Percentiles rank a stretch among this genome's conserved stretches.
Evolutionary conservation across 2,888 invertebrate genomes (phyloP).

Genomic region (Quadroppia sp.): DNA sequence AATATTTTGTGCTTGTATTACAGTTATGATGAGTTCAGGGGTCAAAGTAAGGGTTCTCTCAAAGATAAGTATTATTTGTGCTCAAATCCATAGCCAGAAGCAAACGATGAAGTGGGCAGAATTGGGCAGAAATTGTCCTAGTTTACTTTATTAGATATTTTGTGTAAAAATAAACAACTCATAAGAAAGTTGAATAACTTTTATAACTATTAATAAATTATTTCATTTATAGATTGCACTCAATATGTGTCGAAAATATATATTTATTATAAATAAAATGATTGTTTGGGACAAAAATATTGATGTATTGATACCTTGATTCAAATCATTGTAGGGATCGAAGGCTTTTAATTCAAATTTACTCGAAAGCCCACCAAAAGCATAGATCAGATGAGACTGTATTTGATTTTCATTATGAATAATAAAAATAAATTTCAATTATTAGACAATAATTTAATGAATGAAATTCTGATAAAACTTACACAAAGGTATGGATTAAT

Average conservation of each 20-base stretch:
- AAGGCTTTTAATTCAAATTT: constrained; percentile 86
- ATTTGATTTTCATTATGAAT: neutral
- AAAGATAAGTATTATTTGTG: too few species aligned
- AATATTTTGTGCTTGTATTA: too few species aligned
- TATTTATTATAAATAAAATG: neutral
- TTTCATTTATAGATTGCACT: constrained; percentile 2
- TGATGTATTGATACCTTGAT: constrained; percentile 70
- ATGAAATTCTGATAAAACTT: constrained; percentile 61
- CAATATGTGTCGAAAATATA: neutral
- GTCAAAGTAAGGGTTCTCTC: too few species aligned
- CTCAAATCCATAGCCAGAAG: too few species aligned
- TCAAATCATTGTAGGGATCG: constrained; percentile 91
- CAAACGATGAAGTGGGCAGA: too few species aligned
- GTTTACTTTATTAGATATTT: too few species aligned
- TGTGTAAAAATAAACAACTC: too few species aligned
- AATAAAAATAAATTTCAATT: neutral
- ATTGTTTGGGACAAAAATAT: constrained; percentile 81
- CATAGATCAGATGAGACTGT: constrained; percentile 71
- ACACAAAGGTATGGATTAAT: constrained; percentile 92
- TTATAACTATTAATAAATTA: neutral
- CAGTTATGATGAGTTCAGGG: too few species aligned
- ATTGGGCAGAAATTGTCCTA: too few species aligned
- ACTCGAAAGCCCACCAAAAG: constrained; percentile 46
- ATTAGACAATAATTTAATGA: neutral
- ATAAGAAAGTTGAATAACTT: constrained; percentile 12